Evolutionary conservation across 2,113 vertebrate genomes (phyloP).

Genomic region (Semicossyphus pulcher): DNA sequence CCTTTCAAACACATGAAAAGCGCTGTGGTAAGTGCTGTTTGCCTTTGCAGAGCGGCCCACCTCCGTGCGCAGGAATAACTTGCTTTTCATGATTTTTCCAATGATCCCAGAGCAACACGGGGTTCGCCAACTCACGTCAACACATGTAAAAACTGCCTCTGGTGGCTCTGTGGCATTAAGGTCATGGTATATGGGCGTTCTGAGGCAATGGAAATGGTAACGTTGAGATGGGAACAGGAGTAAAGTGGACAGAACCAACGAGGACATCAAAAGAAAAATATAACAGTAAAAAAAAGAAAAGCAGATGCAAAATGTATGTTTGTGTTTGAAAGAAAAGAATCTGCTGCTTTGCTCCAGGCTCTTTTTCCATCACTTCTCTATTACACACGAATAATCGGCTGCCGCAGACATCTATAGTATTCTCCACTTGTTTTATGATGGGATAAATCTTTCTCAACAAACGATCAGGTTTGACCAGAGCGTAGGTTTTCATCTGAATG

Average conservation of each 20-base stretch:
- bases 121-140: constrained; percentile 68
- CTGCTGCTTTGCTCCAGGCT: neutral
- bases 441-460: too few relatives aligned
- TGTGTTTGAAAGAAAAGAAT: constrained; percentile 14
- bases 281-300: constrained; percentile 9
- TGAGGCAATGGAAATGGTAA: constrained; percentile 74
- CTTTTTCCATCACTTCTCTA: neutral
- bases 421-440: too few relatives aligned
- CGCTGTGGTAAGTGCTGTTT: neutral
- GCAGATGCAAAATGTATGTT: constrained; percentile 10
- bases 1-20: constrained; percentile 23
- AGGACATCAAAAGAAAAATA: constrained; percentile 9
- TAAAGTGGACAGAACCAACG: constrained; percentile 36
- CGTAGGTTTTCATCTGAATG: too few relatives aligned
- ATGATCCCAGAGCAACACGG: constrained; percentile 54
- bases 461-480: too few relatives aligned
- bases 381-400: neutral
- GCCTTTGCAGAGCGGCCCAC: neutral
- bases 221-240: constrained; percentile 13
- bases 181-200: constrained; percentile 56
- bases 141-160: constrained; percentile 64
- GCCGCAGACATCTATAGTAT: too few relatives aligned
- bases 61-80: constrained; percentile 20
- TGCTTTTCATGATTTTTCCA: constrained; percentile 65
- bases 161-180: constrained; percentile 62